A percentile compares a stretch with the other conserved stretches of the same genome.
Evolutionary conservation across 2,797 vertebrate species (phyloP).

Genomic region (Varecia variegata): DNA sequence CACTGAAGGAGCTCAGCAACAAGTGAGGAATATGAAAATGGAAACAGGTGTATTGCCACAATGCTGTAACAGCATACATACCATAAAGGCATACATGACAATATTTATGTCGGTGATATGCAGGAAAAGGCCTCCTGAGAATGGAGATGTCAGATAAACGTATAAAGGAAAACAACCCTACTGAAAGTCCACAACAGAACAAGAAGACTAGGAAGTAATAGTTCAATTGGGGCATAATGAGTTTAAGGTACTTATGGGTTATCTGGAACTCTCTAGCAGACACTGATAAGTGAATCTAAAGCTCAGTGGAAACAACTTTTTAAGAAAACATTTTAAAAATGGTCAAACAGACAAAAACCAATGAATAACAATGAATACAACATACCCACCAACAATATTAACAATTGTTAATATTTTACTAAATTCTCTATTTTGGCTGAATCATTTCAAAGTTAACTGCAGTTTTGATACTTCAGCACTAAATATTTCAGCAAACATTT

Average conservation of each 20-base stretch:
- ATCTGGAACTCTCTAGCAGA: background rate
- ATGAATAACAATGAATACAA: background rate
- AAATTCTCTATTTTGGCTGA: background rate
- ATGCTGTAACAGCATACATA: background rate
- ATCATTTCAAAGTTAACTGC: conserved; percentile 14
- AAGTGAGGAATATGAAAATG: background rate
- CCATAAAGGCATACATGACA: background rate
- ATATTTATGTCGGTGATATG: background rate
- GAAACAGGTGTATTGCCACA: background rate
- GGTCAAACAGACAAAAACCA: background rate
- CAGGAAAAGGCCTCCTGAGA: background rate
- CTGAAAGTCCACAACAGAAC: background rate
- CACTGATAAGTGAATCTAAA: conserved; percentile 33
- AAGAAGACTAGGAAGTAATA: background rate
- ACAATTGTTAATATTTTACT: background rate
- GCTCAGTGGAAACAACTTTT: background rate
- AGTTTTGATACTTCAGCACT: background rate
- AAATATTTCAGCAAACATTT: conserved; percentile 7
- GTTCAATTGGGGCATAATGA: background rate
- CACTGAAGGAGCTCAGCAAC: conserved; percentile 6
- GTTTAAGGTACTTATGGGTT: background rate
- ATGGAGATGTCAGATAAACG: background rate
- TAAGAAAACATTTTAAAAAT: background rate
- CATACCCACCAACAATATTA: background rate
- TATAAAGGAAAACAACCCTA: background rate